A percentile compares a stretch with the other conserved stretches of the same genome.
Evolutionary conservation across 2,113 vertebrate species (phyloP).

Genomic region (Tenebrosternarchus preto): DNA sequence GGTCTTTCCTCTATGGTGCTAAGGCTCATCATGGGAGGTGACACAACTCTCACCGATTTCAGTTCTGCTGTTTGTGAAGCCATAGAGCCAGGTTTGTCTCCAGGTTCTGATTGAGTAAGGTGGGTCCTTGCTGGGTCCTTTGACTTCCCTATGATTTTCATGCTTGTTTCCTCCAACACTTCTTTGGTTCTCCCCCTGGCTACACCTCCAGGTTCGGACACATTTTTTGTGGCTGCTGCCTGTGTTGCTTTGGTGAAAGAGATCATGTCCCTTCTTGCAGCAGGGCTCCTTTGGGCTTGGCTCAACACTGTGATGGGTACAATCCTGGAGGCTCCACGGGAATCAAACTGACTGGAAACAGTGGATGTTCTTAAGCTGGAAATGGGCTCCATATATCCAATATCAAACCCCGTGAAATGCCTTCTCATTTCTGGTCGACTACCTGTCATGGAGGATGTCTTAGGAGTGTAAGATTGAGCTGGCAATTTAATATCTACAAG

Average conservation of each 20-base stretch:
- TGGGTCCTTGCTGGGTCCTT: slow-evolving; percentile 47
- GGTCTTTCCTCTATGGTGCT: slow-evolving; percentile 54
- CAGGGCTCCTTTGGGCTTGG: slow-evolving; percentile 67
- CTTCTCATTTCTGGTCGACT: slow-evolving; percentile 73
- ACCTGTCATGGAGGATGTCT: slow-evolving; percentile 60
- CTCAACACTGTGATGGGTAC: slow-evolving; percentile 62
- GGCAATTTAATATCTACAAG: slow-evolving; percentile 78
- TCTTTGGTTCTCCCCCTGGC: slow-evolving; percentile 57
- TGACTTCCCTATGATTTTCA: slow-evolving; percentile 61
- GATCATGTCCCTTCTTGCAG: slow-evolving; percentile 72
- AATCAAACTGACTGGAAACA: slow-evolving; percentile 59
- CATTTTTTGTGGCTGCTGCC: slow-evolving; percentile 55
- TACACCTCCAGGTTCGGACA: slow-evolving; percentile 48
- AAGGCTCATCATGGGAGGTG: slow-evolving; percentile 58
- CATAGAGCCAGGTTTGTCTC: slow-evolving; percentile 43
- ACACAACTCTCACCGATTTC: slow-evolving; percentile 60
- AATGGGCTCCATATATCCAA: slow-evolving; percentile 64
- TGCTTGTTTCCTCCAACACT: slow-evolving; percentile 63
- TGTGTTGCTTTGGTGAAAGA: slow-evolving; percentile 70
- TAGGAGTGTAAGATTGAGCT: slow-evolving; percentile 69
- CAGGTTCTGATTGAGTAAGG: slow-evolving; percentile 37
- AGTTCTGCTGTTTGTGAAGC: slow-evolving; percentile 54
- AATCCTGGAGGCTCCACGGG: slow-evolving; percentile 61
- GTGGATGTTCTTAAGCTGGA: slow-evolving; percentile 64
- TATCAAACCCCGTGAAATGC: slow-evolving; percentile 65